Conservation (phyloP, 1,140 invertebrate species). For the Pogonomyrmex barbatus region DNA sequence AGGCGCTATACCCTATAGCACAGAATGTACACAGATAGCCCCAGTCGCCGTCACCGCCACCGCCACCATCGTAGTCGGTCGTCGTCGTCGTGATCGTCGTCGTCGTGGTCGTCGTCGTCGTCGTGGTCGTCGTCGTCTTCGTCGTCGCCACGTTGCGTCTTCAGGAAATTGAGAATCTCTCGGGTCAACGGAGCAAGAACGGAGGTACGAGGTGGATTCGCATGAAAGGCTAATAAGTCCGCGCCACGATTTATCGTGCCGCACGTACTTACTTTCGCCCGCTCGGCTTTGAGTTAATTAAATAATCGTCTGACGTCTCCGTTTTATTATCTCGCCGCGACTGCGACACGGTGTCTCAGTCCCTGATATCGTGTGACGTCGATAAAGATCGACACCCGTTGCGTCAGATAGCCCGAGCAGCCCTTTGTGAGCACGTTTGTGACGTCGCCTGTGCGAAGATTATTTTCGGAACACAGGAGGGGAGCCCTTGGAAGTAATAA, state of each 20-base stretch:
- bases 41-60: neutral
- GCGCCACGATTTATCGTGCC: slow-evolving; percentile 62
- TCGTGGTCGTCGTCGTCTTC: slow-evolving; percentile 4
- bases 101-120: slow-evolving; percentile 1
- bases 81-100: slow-evolving; percentile 3
- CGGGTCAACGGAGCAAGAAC: slow-evolving; percentile 70
- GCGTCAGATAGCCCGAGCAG: slow-evolving; percentile 39
- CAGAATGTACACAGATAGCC: slow-evolving; percentile 53
- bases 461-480: slow-evolving; percentile 40
- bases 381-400: slow-evolving; percentile 37
- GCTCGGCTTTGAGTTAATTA: slow-evolving; percentile 57
- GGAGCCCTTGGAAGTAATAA: slow-evolving; percentile 41
- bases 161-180: slow-evolving; percentile 73
- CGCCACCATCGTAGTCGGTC: too few relatives aligned
- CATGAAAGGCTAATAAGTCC: slow-evolving; percentile 72
- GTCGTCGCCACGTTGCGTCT: slow-evolving; percentile 34
- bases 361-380: slow-evolving; percentile 41
- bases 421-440: slow-evolving; percentile 46
- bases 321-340: slow-evolving; percentile 50
- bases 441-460: slow-evolving; percentile 18
- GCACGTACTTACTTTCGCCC: slow-evolving; percentile 37
- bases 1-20: slow-evolving; percentile 42
- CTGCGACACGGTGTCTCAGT: neutral
- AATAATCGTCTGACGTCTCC: slow-evolving; percentile 61
- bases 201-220: slow-evolving; percentile 44